phyloP scores from a whole-genome alignment of 2,113 vertebrate genomes.

The Tachycineta bicolor region DNA sequence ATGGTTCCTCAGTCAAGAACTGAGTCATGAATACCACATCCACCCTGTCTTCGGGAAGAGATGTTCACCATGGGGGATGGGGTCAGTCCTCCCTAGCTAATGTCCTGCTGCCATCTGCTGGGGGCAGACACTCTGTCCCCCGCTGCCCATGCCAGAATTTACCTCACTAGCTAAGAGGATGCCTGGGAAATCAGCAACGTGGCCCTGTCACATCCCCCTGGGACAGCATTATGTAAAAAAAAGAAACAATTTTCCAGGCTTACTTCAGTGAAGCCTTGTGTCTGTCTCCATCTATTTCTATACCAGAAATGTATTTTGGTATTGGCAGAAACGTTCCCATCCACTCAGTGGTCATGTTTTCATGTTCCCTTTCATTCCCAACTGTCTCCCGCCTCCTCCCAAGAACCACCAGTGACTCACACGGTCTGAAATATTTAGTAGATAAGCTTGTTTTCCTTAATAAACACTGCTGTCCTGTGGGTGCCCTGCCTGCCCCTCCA shows the following conservation, averaged over 20 bases:
- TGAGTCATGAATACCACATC: conserved; percentile 64
- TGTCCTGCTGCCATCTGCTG: conserved; percentile 66
- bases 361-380: not conserved
- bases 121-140: not conserved
- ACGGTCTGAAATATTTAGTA: not conserved
- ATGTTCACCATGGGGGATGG: not conserved
- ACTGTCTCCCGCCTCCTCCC: not conserved
- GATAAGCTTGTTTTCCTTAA: not conserved
- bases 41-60: conserved; percentile 12
- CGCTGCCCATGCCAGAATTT: not conserved
- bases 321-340: not conserved
- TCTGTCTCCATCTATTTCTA: not conserved
- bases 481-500: not conserved
- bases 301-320: not conserved
- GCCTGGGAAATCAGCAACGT: not conserved
- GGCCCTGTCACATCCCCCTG: not conserved
- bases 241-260: not conserved
- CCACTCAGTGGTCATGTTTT: not conserved
- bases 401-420: not conserved
- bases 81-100: not conserved
- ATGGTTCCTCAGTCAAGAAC: conserved; percentile 19
- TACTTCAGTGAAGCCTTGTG: not conserved
- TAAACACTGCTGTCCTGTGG: not conserved
- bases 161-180: not conserved
- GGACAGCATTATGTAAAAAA: not conserved